Evolutionary conservation across 2,888 invertebrate genomes (phyloP).

Genomic region (Allolobophora icterica): DNA sequence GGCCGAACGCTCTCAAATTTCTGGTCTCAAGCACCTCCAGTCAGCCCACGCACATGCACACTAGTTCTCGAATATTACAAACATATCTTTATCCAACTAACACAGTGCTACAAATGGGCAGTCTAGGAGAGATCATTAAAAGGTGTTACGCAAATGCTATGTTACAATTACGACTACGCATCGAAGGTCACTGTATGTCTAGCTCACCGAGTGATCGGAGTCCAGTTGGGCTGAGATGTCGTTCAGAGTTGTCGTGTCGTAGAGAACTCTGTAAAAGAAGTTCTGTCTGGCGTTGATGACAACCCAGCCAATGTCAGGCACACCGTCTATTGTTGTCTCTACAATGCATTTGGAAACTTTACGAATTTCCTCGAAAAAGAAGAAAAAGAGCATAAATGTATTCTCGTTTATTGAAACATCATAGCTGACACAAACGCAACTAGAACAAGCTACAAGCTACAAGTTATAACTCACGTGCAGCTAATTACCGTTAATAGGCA

Average conservation of each 20-base stretch:
- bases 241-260: background rate
- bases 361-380: background rate
- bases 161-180: background rate
- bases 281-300: slow-evolving; percentile 37
- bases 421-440: no score
- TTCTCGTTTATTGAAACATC: no score
- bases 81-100: no score
- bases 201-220: background rate
- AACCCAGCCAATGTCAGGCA: slow-evolving; percentile 28
- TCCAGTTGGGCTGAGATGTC: background rate
- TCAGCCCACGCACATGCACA: no score
- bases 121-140: background rate
- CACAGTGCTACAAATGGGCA: no score
- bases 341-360: background rate
- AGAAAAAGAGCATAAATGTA: no score
- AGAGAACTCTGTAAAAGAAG: slow-evolving; percentile 39
- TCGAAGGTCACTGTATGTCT: background rate
- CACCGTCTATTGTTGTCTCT: slow-evolving; percentile 18
- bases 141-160: background rate
- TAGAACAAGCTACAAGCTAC: no score
- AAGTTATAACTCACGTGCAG: no score
- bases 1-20: no score
- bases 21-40: no score
- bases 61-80: no score
- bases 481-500: no score